phyloP scores from a whole-genome alignment of 2,797 vertebrate species.

The Sebastes melanostomus region DNA sequence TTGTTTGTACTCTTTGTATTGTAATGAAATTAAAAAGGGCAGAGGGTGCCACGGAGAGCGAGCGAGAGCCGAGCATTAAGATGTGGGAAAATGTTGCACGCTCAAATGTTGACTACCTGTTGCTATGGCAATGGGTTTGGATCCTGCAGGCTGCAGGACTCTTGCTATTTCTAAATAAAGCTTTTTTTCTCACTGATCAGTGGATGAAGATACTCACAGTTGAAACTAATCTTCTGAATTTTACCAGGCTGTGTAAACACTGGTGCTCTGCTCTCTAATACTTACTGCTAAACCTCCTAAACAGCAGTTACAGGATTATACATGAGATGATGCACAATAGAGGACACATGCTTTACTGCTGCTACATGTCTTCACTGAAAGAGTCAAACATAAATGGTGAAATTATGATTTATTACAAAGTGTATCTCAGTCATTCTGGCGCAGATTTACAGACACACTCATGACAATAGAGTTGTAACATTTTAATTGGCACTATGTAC shows the following conservation, averaged over 20 bases:
- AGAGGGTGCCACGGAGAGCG: constrained; percentile 61
- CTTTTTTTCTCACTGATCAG: constrained; percentile 75
- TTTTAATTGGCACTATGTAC: neutral
- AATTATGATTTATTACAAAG: neutral
- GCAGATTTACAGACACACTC: neutral
- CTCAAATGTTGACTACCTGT: constrained; percentile 86
- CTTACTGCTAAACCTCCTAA: constrained; percentile 40
- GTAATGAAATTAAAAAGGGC: constrained; percentile 74
- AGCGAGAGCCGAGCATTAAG: constrained; percentile 66
- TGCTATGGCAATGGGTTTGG: constrained; percentile 83
- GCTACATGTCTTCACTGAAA: constrained; percentile 3
- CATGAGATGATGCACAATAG: constrained; percentile 28
- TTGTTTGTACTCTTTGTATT: constrained; percentile 57
- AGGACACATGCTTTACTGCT: constrained; percentile 8
- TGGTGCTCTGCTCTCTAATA: constrained; percentile 15
- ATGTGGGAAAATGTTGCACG: constrained; percentile 74
- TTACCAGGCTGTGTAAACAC: constrained; percentile 53
- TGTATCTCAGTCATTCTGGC: constrained; percentile 5
- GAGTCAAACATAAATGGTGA: neutral
- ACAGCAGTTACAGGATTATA: constrained; percentile 45
- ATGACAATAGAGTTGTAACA: neutral
- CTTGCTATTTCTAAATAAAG: constrained; percentile 87
- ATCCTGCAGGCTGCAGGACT: constrained; percentile 81
- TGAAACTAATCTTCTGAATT: constrained; percentile 70
- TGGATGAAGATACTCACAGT: constrained; percentile 72